phyloP scores from a whole-genome alignment of 2,797 vertebrate species.

The Pangasius krempfi region DNA sequence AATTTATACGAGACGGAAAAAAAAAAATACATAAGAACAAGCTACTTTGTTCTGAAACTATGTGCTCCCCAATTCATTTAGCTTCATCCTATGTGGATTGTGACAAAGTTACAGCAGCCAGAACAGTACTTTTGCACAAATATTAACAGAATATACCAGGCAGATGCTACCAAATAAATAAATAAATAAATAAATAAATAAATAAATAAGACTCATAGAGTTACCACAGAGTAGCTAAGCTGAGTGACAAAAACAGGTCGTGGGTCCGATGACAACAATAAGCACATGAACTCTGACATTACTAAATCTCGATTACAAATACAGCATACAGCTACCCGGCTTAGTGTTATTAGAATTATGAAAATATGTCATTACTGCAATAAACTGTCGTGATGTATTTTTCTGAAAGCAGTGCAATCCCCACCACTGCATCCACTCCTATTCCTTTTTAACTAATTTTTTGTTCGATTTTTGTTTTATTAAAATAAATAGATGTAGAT shows the following conservation, averaged over 20 bases:
- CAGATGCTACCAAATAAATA: background rate
- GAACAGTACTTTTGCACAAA: background rate
- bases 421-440: background rate
- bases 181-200: background rate
- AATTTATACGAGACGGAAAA: background rate
- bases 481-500: background rate
- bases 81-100: background rate
- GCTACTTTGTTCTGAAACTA: background rate
- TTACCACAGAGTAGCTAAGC: background rate
- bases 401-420: background rate
- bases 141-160: background rate
- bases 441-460: background rate
- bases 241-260: background rate
- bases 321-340: background rate
- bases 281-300: background rate
- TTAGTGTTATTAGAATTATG: background rate
- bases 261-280: background rate
- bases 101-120: background rate
- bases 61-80: background rate
- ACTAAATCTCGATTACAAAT: background rate
- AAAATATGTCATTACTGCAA: background rate
- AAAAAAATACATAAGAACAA: background rate
- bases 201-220: too few relatives aligned
- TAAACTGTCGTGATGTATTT: background rate
- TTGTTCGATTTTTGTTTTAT: background rate